These are phyloP conservation scores for Poicephalus gulielmi DNA, from an alignment of 2,113 vertebrate genomes.

Conservation along the genomic window DNA sequence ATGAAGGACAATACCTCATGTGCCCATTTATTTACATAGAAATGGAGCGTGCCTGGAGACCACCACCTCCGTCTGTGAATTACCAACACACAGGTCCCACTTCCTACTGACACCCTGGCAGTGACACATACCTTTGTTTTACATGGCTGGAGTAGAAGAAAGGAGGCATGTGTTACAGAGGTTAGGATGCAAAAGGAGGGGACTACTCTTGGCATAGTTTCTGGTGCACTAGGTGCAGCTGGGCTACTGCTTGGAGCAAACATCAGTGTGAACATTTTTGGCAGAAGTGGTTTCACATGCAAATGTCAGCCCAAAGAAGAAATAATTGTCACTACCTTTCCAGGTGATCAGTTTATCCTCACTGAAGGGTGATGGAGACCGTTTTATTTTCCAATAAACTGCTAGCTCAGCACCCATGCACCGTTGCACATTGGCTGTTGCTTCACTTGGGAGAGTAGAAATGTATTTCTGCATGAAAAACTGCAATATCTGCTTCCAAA, in stretches of 20 bases:
- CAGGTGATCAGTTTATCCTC: background rate
- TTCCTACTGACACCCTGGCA: background rate
- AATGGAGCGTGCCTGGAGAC: background rate
- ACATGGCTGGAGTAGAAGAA: background rate
- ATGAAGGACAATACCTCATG: background rate
- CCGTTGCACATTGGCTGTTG: accelerated
- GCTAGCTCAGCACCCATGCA: background rate
- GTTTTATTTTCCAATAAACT: background rate
- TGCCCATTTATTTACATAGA: background rate
- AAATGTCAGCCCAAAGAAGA: background rate
- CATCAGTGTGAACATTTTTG: background rate
- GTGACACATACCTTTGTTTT: background rate
- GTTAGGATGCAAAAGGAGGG: background rate
- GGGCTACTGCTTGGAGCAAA: background rate
- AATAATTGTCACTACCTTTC: background rate
- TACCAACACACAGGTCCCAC: background rate
- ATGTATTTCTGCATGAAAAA: background rate
- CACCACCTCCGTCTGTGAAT: background rate
- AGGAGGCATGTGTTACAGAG: background rate
- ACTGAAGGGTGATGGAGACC: background rate
- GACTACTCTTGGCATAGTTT: background rate
- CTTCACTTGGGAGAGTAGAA: background rate
- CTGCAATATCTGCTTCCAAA: background rate
- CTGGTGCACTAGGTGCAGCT: background rate
- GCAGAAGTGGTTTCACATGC: background rate